Conservation (phyloP, 2,888 invertebrate species). For the Agonopterix arenella region DNA sequence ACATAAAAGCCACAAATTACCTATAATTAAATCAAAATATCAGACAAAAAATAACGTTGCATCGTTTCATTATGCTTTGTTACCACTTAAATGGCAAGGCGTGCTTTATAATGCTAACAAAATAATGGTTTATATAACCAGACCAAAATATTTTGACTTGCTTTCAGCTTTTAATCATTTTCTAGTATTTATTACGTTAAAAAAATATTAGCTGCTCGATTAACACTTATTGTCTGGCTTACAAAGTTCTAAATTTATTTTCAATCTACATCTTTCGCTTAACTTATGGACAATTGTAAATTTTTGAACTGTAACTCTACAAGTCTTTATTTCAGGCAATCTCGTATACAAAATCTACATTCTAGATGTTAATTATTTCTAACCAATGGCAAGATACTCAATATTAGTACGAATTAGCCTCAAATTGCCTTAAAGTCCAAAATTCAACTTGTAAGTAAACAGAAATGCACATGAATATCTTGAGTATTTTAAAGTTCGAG, state of each 20-base stretch:
- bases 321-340: too few relatives aligned
- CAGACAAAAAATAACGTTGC: slow-evolving; percentile 1
- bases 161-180: too few relatives aligned
- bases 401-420: slow-evolving; percentile 22
- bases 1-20: slow-evolving; percentile 8
- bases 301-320: too few relatives aligned
- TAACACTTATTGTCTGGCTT: too few relatives aligned
- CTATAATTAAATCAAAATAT: slow-evolving; percentile 7
- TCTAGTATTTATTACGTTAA: too few relatives aligned
- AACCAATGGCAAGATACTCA: slow-evolving; percentile 1
- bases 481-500: slow-evolving; percentile 31
- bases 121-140: background rate
- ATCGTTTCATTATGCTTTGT: background rate
- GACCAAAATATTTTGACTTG: background rate
- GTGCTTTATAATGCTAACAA: too few relatives aligned
- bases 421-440: slow-evolving; percentile 13
- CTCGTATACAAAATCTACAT: too few relatives aligned
- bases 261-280: too few relatives aligned
- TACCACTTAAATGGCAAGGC: too few relatives aligned
- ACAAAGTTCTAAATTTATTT: too few relatives aligned
- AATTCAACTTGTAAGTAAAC: slow-evolving; percentile 1
- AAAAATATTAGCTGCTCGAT: too few relatives aligned
- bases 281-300: too few relatives aligned
- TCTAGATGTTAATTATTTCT: background rate
- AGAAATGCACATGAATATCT: slow-evolving; percentile 19